Conservation (phyloP, 1,140 invertebrate genomes). For the Diachasmimorpha longicaudata region DNA sequence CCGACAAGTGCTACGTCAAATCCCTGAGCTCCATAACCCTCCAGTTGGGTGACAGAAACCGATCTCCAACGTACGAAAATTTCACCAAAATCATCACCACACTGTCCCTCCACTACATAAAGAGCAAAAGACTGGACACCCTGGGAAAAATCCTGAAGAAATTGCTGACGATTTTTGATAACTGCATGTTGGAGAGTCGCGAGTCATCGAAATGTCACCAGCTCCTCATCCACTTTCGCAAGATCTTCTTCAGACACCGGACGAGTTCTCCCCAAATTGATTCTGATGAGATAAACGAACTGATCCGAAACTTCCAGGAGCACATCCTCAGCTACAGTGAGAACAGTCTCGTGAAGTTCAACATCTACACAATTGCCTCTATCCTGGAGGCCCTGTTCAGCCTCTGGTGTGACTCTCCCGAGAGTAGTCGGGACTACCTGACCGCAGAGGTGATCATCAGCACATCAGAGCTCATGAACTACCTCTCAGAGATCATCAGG, state of each 20-base stretch:
- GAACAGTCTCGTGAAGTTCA: conserved; percentile 17
- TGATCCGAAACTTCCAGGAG: conserved; percentile 11
- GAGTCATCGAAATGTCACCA: not conserved
- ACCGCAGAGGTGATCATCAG: not conserved
- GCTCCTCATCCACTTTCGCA: not conserved
- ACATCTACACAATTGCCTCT: conserved; percentile 19
- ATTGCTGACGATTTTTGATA: conserved; percentile 10
- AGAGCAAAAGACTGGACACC: conserved; percentile 18
- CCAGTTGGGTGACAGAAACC: conserved; percentile 7
- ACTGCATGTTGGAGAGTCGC: not conserved
- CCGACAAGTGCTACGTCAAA: conserved; percentile 3
- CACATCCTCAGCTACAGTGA: not conserved
- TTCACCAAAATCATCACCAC: conserved; percentile 23
- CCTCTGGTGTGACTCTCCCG: conserved; percentile 32
- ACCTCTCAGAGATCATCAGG: conserved; percentile 31
- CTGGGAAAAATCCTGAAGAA: conserved; percentile 8
- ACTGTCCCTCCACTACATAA: conserved; percentile 23
- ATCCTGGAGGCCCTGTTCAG: conserved; percentile 24
- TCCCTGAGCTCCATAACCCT: conserved; percentile 5
- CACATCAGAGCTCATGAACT: conserved; percentile 23
- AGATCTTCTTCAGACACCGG: conserved; percentile 10
- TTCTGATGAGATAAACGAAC: not conserved
- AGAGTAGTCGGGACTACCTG: not conserved
- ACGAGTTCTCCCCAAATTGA: conserved; percentile 29
- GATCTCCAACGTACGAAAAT: conserved; percentile 14